phyloP scores from a whole-genome alignment of 1,140 invertebrate species.

The Leptinotarsa lineolata region DNA sequence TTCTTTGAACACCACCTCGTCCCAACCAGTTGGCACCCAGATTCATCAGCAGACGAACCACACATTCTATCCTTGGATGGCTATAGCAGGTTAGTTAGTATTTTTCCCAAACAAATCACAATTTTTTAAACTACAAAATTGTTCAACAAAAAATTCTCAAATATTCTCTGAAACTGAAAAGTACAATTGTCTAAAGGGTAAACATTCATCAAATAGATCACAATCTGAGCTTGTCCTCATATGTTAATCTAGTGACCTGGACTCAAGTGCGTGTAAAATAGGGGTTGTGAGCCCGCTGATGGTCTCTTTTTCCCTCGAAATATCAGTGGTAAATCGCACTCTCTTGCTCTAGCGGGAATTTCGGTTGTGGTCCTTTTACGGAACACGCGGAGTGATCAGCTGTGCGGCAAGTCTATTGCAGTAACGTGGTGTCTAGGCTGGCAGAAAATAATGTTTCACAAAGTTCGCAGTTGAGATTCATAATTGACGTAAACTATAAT shows the following conservation, averaged over 20 bases:
- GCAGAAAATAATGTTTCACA: conserved; percentile 5
- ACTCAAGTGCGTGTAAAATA: conserved; percentile 57
- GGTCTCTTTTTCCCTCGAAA: conserved; percentile 29
- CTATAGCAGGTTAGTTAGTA: conserved; percentile 86
- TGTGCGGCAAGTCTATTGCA: conserved; percentile 42
- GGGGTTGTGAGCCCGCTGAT: conserved; percentile 53
- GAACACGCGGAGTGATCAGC: conserved; percentile 53
- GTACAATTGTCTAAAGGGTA: neutral
- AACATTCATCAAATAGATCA: conserved; percentile 14
- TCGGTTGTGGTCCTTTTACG: conserved; percentile 42
- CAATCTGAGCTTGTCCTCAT: conserved; percentile 25
- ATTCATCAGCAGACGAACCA: conserved; percentile 88
- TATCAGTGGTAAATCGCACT: conserved; percentile 16
- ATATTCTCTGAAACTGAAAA: no score
- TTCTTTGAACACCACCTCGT: conserved; percentile 73
- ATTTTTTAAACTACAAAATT: neutral
- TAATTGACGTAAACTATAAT: conserved; percentile 3
- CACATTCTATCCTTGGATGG: conserved; percentile 98
- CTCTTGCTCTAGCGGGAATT: conserved; percentile 28
- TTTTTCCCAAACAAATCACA: neutral
- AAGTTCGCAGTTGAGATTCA: neutral
- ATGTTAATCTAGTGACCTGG: conserved; percentile 45
- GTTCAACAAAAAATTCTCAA: no score
- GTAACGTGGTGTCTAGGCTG: conserved; percentile 8
- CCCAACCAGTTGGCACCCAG: conserved; percentile 77